These are phyloP conservation scores for Chaetophractus vellerosus DNA, from an alignment of 2,797 vertebrate genomes.

Conservation along the genomic window DNA sequence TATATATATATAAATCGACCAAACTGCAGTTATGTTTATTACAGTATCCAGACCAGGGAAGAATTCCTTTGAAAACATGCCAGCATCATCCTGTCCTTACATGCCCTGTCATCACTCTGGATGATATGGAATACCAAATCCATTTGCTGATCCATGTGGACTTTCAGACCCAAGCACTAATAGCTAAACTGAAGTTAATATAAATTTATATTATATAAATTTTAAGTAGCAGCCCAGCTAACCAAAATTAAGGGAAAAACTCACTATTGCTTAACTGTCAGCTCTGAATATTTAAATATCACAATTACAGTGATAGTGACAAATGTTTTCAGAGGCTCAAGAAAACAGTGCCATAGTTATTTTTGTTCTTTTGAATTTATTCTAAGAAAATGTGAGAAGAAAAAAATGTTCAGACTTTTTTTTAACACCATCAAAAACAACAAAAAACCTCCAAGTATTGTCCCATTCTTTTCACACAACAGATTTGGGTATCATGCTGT, in stretches of 20 bases:
- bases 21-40: conserved; percentile 75
- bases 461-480: neutral
- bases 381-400: conserved; percentile 26
- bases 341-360: neutral
- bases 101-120: conserved; percentile 50
- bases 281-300: neutral
- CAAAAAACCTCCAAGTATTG: neutral
- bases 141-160: conserved; percentile 44
- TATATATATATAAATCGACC: conserved; percentile 70
- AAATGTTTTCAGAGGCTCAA: neutral
- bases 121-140: conserved; percentile 62
- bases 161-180: conserved; percentile 52
- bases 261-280: neutral
- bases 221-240: neutral
- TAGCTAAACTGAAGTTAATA: conserved; percentile 38
- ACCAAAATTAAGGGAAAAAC: neutral
- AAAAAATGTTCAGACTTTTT: neutral
- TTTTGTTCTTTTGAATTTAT: neutral
- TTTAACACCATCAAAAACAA: neutral
- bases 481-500: neutral
- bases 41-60: conserved; percentile 71
- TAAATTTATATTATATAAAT: neutral
- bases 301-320: neutral
- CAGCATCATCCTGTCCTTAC: conserved; percentile 59
- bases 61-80: conserved; percentile 82